Evolutionary conservation across 2,113 vertebrate genomes (phyloP).

Genomic region (Pangasianodon gigas): DNA sequence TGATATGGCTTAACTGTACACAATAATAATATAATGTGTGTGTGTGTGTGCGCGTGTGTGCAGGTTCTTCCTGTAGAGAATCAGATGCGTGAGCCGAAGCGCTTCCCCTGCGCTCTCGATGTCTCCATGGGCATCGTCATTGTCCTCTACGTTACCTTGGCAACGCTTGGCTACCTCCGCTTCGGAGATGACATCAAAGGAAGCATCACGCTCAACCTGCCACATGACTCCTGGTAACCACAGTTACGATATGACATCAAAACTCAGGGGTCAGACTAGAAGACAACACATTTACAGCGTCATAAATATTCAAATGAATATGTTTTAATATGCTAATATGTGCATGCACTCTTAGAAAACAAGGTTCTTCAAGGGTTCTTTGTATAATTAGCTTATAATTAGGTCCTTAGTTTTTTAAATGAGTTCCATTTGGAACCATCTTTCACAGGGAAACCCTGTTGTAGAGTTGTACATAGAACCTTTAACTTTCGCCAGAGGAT

Average conservation of each 20-base stretch:
- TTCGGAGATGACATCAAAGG: constrained; percentile 83
- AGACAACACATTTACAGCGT: not conserved
- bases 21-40: not conserved
- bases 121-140: constrained; percentile 84
- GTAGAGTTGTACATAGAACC: no score
- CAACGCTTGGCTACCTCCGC: constrained; percentile 82
- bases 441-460: not conserved
- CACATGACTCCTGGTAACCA: constrained; percentile 79
- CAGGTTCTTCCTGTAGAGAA: constrained; percentile 90
- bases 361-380: not conserved
- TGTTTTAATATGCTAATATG: not conserved
- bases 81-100: constrained; percentile 80
- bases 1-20: not conserved
- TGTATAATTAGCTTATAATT: not conserved
- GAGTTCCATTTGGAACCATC: not conserved
- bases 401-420: not conserved
- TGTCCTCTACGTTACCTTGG: constrained; percentile 78
- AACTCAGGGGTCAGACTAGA: not conserved
- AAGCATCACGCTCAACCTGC: constrained; percentile 88
- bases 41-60: constrained; percentile 10
- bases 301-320: not conserved
- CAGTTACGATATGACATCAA: not conserved
- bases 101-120: constrained; percentile 78
- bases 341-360: not conserved
- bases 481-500: not conserved